These are phyloP conservation scores for Sminthopsis crassicaudata DNA, from an alignment of 2,113 vertebrate species.

Conservation along the genomic window DNA sequence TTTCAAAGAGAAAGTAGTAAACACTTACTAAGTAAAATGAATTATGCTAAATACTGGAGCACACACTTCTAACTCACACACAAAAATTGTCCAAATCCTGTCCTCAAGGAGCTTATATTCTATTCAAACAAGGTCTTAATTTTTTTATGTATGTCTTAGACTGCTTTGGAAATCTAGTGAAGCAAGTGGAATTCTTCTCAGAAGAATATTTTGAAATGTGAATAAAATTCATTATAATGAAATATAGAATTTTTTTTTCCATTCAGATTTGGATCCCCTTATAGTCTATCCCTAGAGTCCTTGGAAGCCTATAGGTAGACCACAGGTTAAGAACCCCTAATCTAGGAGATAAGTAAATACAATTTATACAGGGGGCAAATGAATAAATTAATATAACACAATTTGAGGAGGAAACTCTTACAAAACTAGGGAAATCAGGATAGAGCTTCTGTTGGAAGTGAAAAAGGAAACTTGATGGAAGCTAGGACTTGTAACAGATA, in stretches of 20 bases:
- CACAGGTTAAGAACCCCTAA: not conserved
- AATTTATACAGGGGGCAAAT: not conserved
- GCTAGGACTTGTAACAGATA: not conserved
- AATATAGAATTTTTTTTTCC: not conserved
- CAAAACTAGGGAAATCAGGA: not conserved
- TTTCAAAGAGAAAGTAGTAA: not conserved
- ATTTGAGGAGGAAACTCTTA: not conserved
- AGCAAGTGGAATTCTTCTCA: not conserved
- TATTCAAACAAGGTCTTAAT: not conserved
- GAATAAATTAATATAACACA: not conserved
- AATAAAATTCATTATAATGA: not conserved
- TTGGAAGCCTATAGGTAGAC: not conserved
- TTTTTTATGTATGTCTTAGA: not conserved
- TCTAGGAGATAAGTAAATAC: not conserved
- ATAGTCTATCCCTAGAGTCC: not conserved
- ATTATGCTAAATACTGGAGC: not conserved
- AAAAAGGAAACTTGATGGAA: not conserved
- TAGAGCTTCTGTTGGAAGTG: not conserved
- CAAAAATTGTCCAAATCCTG: not conserved
- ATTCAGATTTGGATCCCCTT: not conserved
- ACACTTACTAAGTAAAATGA: not conserved
- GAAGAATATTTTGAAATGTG: not conserved
- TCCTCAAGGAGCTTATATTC: not conserved
- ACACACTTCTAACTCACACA: not conserved
- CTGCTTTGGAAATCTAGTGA: not conserved